Evolutionary conservation across 2,113 vertebrate species (phyloP).

Genomic region (Odobenus rosmarus): DNA sequence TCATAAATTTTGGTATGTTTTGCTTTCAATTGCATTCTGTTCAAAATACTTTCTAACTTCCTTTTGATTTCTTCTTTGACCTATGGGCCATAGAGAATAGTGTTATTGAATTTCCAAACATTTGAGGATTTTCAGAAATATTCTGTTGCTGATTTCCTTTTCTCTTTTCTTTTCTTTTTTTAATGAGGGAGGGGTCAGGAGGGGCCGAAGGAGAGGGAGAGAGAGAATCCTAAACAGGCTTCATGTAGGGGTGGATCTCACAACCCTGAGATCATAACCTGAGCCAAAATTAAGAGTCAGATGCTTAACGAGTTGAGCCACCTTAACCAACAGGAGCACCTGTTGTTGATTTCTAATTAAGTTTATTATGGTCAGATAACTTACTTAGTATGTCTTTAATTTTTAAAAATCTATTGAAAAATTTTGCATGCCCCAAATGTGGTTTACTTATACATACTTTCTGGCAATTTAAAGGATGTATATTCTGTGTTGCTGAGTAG

Average conservation of each 20-base stretch:
- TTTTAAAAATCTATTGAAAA: not conserved
- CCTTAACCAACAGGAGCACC: too few relatives aligned
- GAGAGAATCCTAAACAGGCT: too few relatives aligned
- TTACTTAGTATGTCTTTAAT: not conserved
- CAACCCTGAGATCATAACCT: too few relatives aligned
- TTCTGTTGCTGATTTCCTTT: not conserved
- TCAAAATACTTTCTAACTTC: not conserved
- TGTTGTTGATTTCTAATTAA: not conserved
- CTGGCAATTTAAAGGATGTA: not conserved
- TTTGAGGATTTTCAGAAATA: not conserved
- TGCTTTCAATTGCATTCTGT: not conserved
- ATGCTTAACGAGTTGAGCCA: too few relatives aligned
- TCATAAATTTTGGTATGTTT: not conserved
- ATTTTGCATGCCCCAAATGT: not conserved
- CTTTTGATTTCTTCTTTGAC: not conserved
- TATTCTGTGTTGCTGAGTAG: not conserved
- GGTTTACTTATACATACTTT: not conserved
- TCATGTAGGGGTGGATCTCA: too few relatives aligned
- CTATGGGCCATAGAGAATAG: not conserved
- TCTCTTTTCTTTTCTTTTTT: too few relatives aligned
- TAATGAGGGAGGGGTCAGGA: too few relatives aligned
- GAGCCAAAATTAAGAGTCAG: too few relatives aligned
- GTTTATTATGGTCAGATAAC: not conserved
- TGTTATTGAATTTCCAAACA: not conserved
- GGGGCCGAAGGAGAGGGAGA: too few relatives aligned